phyloP scores from a whole-genome alignment of 30 jellyfish, hydroid and myxozoan species.

The Hydra vulgaris region DNA sequence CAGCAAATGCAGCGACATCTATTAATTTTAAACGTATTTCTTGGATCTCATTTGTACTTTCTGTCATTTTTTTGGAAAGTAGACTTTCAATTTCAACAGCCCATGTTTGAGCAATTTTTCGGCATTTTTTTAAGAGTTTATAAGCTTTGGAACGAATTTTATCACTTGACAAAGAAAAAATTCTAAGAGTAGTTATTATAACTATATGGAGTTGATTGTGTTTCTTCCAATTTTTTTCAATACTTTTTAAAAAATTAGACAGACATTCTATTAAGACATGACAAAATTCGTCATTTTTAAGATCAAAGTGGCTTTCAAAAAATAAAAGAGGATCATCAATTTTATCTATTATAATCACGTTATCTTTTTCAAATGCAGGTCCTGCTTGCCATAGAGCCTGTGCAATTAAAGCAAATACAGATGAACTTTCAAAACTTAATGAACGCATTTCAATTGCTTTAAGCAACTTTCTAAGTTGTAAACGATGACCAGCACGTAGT shows the following conservation, averaged over 20 bases:
- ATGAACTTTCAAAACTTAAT: background rate
- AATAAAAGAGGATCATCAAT: background rate
- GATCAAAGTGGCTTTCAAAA: background rate
- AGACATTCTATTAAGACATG: background rate
- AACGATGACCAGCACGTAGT: background rate
- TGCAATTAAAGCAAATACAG: background rate
- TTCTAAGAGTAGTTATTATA: background rate
- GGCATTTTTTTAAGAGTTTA: background rate
- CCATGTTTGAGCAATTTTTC: background rate
- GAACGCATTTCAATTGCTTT: background rate
- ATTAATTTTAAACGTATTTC: background rate
- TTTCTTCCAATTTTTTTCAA: background rate
- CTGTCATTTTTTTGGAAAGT: background rate
- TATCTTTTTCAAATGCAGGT: background rate
- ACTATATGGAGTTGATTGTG: background rate
- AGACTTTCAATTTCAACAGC: background rate
- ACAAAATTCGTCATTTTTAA: background rate
- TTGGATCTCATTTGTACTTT: background rate
- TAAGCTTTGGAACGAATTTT: background rate
- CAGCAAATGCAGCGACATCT: background rate
- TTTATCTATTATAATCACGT: too few species aligned
- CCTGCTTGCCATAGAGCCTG: background rate
- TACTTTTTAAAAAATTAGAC: background rate
- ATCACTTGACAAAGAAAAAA: background rate
- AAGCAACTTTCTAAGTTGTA: background rate